A percentile compares a stretch with the other conserved stretches of the same genome.
These are phyloP conservation scores for Eubasilissa regina DNA, from an alignment of 1,140 invertebrate species.

Conservation along the genomic window DNA sequence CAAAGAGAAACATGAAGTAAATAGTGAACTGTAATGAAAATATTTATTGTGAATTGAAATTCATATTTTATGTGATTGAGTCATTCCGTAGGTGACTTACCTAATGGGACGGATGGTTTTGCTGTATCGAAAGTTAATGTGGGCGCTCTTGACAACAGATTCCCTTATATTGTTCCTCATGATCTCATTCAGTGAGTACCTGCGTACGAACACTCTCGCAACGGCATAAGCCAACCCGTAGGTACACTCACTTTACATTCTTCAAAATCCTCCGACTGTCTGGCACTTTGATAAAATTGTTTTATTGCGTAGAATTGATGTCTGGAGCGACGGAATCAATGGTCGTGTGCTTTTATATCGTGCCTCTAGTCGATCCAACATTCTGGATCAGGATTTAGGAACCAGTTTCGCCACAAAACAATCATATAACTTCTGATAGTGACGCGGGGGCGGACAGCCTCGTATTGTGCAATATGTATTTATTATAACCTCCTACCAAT, in stretches of 20 bases:
- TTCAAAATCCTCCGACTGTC: neutral
- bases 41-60: too few relatives aligned
- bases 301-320: neutral
- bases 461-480: slow-evolving; percentile 17
- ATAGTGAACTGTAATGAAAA: too few relatives aligned
- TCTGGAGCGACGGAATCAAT: neutral
- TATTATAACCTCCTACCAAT: too few relatives aligned
- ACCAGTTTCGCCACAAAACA: slow-evolving; percentile 17
- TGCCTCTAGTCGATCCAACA: neutral
- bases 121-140: slow-evolving; percentile 19
- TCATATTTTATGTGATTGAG: neutral
- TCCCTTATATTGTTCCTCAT: slow-evolving; percentile 18
- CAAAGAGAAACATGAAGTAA: too few relatives aligned
- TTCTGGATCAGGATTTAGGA: neutral
- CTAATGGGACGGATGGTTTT: neutral
- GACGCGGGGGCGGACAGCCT: slow-evolving; percentile 4
- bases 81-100: slow-evolving; percentile 13
- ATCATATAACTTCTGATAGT: slow-evolving; percentile 21
- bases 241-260: neutral
- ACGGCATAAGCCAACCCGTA: neutral
- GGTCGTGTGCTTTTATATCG: neutral
- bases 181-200: slow-evolving; percentile 20
- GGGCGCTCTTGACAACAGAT: neutral
- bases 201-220: neutral
- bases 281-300: neutral